Percentiles rank a stretch among this genome's conserved stretches.
Evolutionary conservation across 2,888 invertebrate species (phyloP).

Genomic region (Bombyx huttoni): DNA sequence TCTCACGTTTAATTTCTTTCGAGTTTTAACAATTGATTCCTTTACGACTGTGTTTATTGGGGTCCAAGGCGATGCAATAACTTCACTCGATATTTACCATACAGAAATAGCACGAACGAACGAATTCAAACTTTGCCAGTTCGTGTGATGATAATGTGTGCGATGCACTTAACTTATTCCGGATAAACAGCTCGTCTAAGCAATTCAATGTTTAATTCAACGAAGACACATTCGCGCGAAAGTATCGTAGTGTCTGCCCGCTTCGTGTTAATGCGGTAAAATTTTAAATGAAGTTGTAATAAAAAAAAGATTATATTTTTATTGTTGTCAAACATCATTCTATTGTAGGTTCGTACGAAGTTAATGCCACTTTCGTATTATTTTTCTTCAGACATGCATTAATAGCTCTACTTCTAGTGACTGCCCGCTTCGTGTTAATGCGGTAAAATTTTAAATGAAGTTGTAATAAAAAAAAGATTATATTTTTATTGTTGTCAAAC

Average conservation of each 20-base stretch:
- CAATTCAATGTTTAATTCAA: constrained; percentile 45
- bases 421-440: not conserved
- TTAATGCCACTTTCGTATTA: too few relatives aligned
- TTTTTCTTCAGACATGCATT: too few relatives aligned
- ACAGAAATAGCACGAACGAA: not conserved
- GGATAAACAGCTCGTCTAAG: constrained; percentile 33
- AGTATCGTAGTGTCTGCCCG: not conserved
- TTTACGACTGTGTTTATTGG: constrained; percentile 72
- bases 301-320: not conserved
- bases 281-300: not conserved
- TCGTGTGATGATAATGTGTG: constrained; percentile 18
- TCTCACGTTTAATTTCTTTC: constrained; percentile 72
- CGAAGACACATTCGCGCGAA: constrained; percentile 31
- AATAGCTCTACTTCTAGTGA: too few relatives aligned
- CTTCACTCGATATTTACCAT: constrained; percentile 37
- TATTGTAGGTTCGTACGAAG: too few relatives aligned
- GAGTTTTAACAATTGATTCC: constrained; percentile 63
- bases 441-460: not conserved
- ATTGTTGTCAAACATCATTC: not conserved
- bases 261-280: not conserved
- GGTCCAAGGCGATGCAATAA: constrained; percentile 56
- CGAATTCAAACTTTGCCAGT: not conserved
- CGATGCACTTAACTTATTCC: constrained; percentile 29
- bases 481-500: not conserved
- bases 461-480: not conserved